phyloP scores from a whole-genome alignment of 2,888 invertebrate species.

The Drosophila dives region DNA sequence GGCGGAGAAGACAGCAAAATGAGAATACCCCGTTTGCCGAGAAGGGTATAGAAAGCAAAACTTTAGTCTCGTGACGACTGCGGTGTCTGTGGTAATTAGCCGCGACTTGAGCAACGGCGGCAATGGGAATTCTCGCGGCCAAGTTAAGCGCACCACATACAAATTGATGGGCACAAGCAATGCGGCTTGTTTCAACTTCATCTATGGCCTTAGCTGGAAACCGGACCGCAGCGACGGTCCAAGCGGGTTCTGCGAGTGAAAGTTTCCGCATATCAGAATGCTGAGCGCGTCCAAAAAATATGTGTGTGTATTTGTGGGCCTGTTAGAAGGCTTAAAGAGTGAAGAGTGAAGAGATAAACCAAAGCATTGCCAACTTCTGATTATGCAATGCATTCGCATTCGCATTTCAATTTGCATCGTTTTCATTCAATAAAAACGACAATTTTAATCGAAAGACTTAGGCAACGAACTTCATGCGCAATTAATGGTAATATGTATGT shows the following conservation, averaged over 20 bases:
- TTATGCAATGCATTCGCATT: slow-evolving; percentile 51
- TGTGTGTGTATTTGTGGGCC: slow-evolving; percentile 49
- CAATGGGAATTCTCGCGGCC: slow-evolving; percentile 51
- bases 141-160: slow-evolving; percentile 17
- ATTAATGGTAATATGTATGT: neutral
- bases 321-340: slow-evolving; percentile 17
- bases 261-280: slow-evolving; percentile 44
- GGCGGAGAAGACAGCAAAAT: neutral
- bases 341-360: slow-evolving; percentile 18
- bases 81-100: slow-evolving; percentile 66
- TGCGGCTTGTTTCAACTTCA: slow-evolving; percentile 19
- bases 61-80: slow-evolving; percentile 39
- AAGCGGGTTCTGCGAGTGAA: slow-evolving; percentile 56
- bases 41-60: slow-evolving; percentile 2
- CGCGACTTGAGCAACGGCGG: slow-evolving; percentile 17
- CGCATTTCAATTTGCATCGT: slow-evolving; percentile 5
- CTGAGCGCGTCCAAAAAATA: slow-evolving; percentile 26
- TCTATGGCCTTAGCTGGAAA: slow-evolving; percentile 12
- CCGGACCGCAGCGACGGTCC: slow-evolving; percentile 12
- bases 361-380: slow-evolving; percentile 44
- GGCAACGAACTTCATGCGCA: slow-evolving; percentile 42
- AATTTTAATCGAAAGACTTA: slow-evolving; percentile 47
- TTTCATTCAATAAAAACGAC: slow-evolving; percentile 40
- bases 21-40: neutral
- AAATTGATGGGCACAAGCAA: slow-evolving; percentile 28